Base-by-base conservation (phyloP, 2,113 vertebrate genomes). In the Blennius ocellaris region DNA sequence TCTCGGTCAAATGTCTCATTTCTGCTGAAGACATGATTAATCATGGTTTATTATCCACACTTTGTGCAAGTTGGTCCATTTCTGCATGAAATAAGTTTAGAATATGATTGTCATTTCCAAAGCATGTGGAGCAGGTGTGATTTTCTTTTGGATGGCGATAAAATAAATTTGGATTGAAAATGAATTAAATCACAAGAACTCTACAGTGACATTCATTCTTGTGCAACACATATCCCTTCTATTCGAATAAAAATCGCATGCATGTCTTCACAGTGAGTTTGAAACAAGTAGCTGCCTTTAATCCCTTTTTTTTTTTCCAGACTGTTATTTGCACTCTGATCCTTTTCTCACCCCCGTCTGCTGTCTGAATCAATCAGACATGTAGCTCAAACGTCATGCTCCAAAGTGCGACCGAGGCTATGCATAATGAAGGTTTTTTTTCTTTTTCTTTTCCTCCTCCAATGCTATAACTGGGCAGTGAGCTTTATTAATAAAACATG, bases 401-500 rank as follows among this genome's bases (percentile, higher is more conserved):
- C 56, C 69, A 37, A 17, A 61, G 11, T n/a, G 30, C 63, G 75
- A 64, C 53, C 53, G 39, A 38, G 14, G 7, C n/a, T 52, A 71
- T 90, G 74, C 59, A 85, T 89, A 76, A 90, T 90, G 76, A 69
- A 88, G 62, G 30, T 47, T 56, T 76, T 59, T 87, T n/a, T n/a
- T n/a, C 40, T 69, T n/a, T 30, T 30, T 30, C 21, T 30, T 30
- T 30, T 30, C 21, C 4, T 30, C 51, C 49, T 72, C 61, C 59
- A 36, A 67, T 52, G 58, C 48, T 55, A 58, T 71, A 80, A 82
- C 57, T 69, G 63, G 69, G 40, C 69, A 62, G 49, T n/a, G 69
- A 68, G 52, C 38, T 54, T 77, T 12, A 89, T 90, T 43, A 90
- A 92, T 85, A 89, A 90, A 89, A 90, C 67, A 85, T 81, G 80